These are phyloP conservation scores for Eupeodes corollae DNA, from an alignment of 1,140 invertebrate genomes.

Conservation along the genomic window DNA sequence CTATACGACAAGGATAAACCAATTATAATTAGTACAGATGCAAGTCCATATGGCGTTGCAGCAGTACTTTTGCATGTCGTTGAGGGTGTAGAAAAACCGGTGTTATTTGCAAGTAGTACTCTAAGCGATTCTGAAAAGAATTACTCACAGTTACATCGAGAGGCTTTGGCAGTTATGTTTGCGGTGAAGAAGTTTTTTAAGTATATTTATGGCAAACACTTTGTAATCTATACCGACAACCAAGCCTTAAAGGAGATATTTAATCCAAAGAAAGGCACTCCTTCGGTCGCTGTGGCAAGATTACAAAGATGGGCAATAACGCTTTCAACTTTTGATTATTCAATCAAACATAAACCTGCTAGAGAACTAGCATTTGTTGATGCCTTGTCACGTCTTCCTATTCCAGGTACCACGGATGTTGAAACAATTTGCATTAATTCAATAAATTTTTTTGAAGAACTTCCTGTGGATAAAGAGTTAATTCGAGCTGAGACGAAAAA, in stretches of 20 bases:
- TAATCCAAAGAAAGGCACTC: slow-evolving; percentile 11
- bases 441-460: background rate
- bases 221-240: slow-evolving; percentile 27
- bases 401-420: background rate
- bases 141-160: slow-evolving; percentile 39
- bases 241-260: slow-evolving; percentile 22
- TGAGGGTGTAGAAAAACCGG: slow-evolving; percentile 19
- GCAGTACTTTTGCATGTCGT: slow-evolving; percentile 18
- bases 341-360: slow-evolving; percentile 8
- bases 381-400: slow-evolving; percentile 11
- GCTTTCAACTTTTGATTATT: slow-evolving; percentile 15
- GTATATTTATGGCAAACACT: slow-evolving; percentile 30
- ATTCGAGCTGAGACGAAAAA: background rate
- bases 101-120: slow-evolving; percentile 35
- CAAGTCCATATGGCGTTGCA: slow-evolving; percentile 8
- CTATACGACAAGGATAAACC: slow-evolving; percentile 18
- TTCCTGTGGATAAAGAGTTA: background rate
- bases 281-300: slow-evolving; percentile 11
- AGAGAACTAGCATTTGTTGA: slow-evolving; percentile 13
- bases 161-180: slow-evolving; percentile 38
- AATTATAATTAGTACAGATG: slow-evolving; percentile 11
- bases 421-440: background rate
- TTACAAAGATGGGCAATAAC: slow-evolving; percentile 16
- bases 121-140: slow-evolving; percentile 34
- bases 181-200: slow-evolving; percentile 29